Conservation (phyloP, 2,888 invertebrate species). For the Cantharis nigra region DNA sequence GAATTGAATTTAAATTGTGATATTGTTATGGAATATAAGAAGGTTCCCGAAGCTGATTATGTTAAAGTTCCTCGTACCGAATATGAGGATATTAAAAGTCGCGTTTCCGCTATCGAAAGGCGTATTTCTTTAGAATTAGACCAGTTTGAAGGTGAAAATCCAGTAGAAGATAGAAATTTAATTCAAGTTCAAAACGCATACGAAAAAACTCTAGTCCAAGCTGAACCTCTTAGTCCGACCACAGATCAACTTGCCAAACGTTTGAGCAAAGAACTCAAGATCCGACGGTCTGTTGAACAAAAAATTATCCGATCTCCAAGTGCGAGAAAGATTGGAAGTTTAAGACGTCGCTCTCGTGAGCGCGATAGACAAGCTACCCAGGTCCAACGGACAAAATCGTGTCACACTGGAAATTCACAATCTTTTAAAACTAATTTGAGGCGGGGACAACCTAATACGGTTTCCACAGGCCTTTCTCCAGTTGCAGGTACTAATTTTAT, state of each 20-base stretch:
- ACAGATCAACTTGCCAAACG: constrained; percentile 74
- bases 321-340: constrained; percentile 78
- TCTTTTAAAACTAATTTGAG: constrained; percentile 59
- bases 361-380: constrained; percentile 50
- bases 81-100: constrained; percentile 77
- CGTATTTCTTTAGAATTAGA: constrained; percentile 72
- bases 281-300: constrained; percentile 69
- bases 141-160: constrained; percentile 36
- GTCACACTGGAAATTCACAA: constrained; percentile 58
- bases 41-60: constrained; percentile 58
- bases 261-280: constrained; percentile 74
- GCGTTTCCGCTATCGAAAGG: constrained; percentile 74
- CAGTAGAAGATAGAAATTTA: constrained; percentile 47
- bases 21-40: neutral
- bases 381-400: constrained; percentile 67
- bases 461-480: constrained; percentile 48
- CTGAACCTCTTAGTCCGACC: constrained; percentile 66
- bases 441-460: constrained; percentile 59
- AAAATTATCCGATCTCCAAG: constrained; percentile 79
- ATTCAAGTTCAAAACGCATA: constrained; percentile 73
- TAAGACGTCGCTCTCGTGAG: constrained; percentile 74
- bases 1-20: neutral
- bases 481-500: neutral
- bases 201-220: constrained; percentile 73
- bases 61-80: constrained; percentile 75